Evolutionary conservation across 2,113 vertebrate species (phyloP).

Genomic region (Chroicocephalus ridibundus): DNA sequence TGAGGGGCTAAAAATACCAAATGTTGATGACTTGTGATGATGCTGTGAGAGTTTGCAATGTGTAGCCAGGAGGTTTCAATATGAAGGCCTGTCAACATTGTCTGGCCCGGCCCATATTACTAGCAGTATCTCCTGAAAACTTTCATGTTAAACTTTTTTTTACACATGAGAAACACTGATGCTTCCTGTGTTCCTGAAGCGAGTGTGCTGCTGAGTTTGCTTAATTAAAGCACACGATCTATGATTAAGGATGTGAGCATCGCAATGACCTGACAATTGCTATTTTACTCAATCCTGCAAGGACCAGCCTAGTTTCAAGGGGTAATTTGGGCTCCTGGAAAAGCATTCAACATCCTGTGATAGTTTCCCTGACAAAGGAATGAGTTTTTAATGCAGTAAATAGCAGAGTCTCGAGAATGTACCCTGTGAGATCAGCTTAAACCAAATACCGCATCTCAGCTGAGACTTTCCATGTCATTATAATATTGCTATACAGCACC

Average conservation of each 20-base stretch:
- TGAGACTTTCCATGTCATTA: neutral
- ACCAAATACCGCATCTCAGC: neutral
- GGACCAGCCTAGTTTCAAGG: neutral
- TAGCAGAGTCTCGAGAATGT: neutral
- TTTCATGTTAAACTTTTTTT: conserved; percentile 23
- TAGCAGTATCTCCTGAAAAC: neutral
- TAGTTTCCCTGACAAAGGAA: neutral
- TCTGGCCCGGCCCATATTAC: neutral
- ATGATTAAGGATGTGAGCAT: neutral
- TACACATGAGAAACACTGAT: neutral
- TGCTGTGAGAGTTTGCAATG: neutral
- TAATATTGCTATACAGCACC: neutral
- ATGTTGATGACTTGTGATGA: neutral
- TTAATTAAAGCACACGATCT: neutral
- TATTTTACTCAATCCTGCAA: neutral
- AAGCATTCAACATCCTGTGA: neutral
- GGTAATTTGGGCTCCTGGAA: neutral
- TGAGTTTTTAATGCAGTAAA: neutral
- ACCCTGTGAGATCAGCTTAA: neutral
- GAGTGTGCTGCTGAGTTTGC: neutral
- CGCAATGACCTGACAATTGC: neutral
- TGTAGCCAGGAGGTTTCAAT: neutral
- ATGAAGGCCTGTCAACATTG: neutral
- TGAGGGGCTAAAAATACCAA: neutral
- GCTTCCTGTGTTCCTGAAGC: conserved; percentile 11